Percentiles rank a stretch among this genome's conserved stretches.
Evolutionary conservation across 2,888 invertebrate genomes (phyloP).

Genomic region (Drosophila longiperda): DNA sequence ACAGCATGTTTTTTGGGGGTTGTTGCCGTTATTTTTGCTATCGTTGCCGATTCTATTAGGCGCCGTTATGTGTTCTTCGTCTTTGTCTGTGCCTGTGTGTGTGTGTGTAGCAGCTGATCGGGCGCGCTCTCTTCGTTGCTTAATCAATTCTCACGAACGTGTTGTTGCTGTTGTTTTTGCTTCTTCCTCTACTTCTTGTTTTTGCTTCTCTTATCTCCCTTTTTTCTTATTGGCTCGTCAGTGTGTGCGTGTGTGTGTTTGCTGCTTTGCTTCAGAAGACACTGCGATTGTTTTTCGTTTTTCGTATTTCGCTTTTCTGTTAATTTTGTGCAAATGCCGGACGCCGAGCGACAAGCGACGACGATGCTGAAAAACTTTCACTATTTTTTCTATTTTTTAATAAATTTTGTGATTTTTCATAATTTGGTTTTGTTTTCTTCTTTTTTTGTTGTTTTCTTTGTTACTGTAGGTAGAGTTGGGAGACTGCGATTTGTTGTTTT

Average conservation of each 20-base stretch:
- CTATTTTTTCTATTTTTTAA: slow-evolving; percentile 71
- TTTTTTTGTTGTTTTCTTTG: slow-evolving; percentile 13
- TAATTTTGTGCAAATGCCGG: slow-evolving; percentile 76
- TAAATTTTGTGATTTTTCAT: slow-evolving; percentile 79
- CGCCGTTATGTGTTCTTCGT: slow-evolving; percentile 15
- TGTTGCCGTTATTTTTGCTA: slow-evolving; percentile 20
- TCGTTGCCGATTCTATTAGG: slow-evolving; percentile 31
- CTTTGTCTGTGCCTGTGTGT: too few relatives aligned
- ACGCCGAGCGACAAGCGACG: slow-evolving; percentile 9
- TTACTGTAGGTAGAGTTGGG: slow-evolving; percentile 19
- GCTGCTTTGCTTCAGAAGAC: slow-evolving; percentile 34
- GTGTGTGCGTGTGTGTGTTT: slow-evolving; percentile 12
- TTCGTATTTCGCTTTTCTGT: slow-evolving; percentile 72
- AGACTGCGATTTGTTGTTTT: slow-evolving; percentile 51
- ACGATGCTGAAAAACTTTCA: slow-evolving; percentile 78
- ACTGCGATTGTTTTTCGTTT: slow-evolving; percentile 52
- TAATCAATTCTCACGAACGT: slow-evolving; percentile 26
- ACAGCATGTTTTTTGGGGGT: slow-evolving; percentile 54
- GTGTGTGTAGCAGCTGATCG: slow-evolving; percentile 26
- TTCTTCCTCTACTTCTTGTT: slow-evolving; percentile 17
- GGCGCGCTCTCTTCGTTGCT: slow-evolving; percentile 6
- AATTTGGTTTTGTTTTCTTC: slow-evolving; percentile 62
- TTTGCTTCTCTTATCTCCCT: slow-evolving; percentile 23
- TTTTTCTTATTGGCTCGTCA: neutral
- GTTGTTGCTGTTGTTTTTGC: slow-evolving; percentile 26